Conservation (phyloP, 2,888 invertebrate genomes). For the Hirtodrosophila histrioides region DNA sequence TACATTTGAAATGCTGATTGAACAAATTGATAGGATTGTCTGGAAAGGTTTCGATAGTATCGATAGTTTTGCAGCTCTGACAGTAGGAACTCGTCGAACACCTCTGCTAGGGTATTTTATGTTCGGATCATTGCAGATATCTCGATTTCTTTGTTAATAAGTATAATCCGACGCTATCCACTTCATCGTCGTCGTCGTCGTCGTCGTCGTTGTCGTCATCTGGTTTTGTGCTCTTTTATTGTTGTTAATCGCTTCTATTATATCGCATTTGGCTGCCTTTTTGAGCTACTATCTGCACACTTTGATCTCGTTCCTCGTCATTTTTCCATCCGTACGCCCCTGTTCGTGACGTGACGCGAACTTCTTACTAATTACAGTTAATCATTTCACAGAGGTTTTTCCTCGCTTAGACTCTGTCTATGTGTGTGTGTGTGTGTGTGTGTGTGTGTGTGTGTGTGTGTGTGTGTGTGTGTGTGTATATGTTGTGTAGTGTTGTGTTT, state of each 20-base stretch:
- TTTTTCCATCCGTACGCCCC: slow-evolving; percentile 36
- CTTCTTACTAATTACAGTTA: slow-evolving; percentile 71
- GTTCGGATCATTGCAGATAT: not conserved
- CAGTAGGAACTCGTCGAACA: too few relatives aligned
- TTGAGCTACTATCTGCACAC: slow-evolving; percentile 47
- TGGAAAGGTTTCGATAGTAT: too few relatives aligned
- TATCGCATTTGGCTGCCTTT: slow-evolving; percentile 60
- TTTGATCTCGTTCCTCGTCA: slow-evolving; percentile 60
- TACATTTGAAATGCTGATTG: too few relatives aligned
- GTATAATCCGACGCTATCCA: slow-evolving; percentile 50
- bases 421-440: not conserved
- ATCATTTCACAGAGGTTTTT: slow-evolving; percentile 66
- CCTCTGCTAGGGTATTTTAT: slow-evolving; percentile 17
- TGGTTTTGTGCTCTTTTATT: slow-evolving; percentile 56
- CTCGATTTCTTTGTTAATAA: slow-evolving; percentile 36
- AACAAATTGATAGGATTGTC: too few relatives aligned
- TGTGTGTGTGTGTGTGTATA: slow-evolving; percentile 11
- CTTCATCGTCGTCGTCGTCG: slow-evolving; percentile 42
- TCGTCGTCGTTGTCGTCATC: slow-evolving; percentile 36
- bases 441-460: slow-evolving; percentile 1
- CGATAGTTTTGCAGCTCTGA: not conserved
- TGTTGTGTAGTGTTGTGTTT: not conserved
- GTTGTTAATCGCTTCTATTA: slow-evolving; percentile 78
- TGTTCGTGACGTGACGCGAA: slow-evolving; percentile 55
- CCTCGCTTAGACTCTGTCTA: slow-evolving; percentile 18